Percentiles rank a stretch among this genome's conserved stretches.
These are phyloP conservation scores for Danionella cerebrum DNA, from an alignment of 2,113 vertebrate species.

Conservation along the genomic window DNA sequence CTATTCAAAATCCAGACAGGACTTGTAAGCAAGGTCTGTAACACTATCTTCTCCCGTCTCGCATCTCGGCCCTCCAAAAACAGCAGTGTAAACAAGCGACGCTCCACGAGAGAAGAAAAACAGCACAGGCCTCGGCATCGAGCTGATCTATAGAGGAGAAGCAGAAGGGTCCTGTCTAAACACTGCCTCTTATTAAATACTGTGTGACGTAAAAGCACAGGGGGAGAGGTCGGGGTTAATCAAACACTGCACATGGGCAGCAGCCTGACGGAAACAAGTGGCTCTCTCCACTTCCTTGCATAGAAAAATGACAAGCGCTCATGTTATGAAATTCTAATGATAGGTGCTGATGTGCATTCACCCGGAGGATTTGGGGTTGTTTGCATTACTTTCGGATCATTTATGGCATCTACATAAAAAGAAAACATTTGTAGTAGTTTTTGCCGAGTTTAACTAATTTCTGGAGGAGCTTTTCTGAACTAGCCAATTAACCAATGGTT, in stretches of 20 bases:
- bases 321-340: constrained; percentile 4
- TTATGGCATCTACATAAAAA: no score
- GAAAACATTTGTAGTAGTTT: no score
- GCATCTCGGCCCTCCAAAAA: constrained; percentile 12
- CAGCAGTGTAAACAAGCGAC: constrained; percentile 26
- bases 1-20: constrained; percentile 28
- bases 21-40: constrained; percentile 27
- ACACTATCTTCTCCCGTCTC: constrained; percentile 17
- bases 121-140: not conserved
- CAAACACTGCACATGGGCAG: constrained; percentile 38
- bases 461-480: no score
- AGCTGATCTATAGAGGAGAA: constrained; percentile 37
- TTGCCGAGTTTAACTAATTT: no score
- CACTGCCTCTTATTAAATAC: constrained; percentile 39
- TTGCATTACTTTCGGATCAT: no score
- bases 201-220: constrained; percentile 35
- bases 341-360: not conserved
- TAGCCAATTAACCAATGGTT: no score
- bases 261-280: constrained; percentile 19
- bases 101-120: constrained; percentile 27
- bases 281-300: not conserved
- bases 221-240: constrained; percentile 42
- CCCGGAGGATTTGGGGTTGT: no score
- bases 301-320: not conserved
- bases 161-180: constrained; percentile 44